Evolutionary conservation across 2,113 vertebrate species (phyloP).

Genomic region (Laterallus jamaicensis): DNA sequence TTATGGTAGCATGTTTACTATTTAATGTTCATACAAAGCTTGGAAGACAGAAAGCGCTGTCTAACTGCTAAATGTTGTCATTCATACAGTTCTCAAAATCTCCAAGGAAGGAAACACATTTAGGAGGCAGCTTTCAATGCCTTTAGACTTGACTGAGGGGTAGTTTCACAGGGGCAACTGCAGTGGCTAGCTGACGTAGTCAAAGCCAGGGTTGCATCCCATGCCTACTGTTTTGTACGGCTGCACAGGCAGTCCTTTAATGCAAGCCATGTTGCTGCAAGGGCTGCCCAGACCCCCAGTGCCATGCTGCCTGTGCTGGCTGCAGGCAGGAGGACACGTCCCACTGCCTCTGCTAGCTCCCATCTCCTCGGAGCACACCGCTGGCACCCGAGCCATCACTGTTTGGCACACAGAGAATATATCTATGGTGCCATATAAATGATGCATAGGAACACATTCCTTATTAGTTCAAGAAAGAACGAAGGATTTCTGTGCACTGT

Average conservation of each 20-base stretch:
- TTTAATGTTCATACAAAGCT: background rate
- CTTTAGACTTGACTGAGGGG: background rate
- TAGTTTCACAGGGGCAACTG: rapidly evolving
- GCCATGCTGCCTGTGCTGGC: rapidly evolving
- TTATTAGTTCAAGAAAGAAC: slow-evolving; percentile 34
- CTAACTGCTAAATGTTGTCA: background rate
- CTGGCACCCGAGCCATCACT: background rate
- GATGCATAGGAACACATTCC: slow-evolving; percentile 4
- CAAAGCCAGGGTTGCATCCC: background rate
- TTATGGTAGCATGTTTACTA: background rate
- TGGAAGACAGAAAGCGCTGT: background rate
- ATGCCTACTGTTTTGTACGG: background rate
- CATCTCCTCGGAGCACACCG: background rate
- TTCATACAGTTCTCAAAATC: background rate
- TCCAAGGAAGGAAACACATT: background rate
- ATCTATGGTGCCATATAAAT: background rate
- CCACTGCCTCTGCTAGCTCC: background rate
- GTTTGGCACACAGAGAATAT: rapidly evolving
- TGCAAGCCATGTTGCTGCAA: background rate
- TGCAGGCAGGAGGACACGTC: background rate
- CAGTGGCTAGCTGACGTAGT: rapidly evolving
- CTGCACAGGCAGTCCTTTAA: rapidly evolving
- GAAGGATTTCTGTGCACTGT: background rate
- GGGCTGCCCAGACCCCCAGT: background rate
- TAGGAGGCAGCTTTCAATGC: background rate